Evolutionary conservation across 2,113 vertebrate species (phyloP).

Genomic region (Manacus vitellinus): DNA sequence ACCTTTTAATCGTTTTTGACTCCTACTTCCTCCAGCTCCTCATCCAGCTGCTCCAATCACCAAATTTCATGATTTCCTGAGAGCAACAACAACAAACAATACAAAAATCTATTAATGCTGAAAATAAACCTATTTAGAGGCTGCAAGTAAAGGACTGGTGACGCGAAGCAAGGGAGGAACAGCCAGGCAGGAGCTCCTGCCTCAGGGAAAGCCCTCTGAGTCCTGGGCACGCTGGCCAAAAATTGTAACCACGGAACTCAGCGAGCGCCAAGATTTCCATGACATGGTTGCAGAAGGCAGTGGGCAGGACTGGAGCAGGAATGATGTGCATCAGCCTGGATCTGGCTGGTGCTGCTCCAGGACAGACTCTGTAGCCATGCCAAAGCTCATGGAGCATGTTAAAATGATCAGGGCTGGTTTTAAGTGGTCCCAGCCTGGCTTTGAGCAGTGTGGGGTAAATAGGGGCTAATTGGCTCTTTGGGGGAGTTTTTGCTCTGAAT

Average conservation of each 20-base stretch:
- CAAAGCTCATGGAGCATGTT: accelerated
- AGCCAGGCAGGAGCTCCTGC: neutral
- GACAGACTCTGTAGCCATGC: neutral
- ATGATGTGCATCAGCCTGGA: neutral
- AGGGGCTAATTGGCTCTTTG: neutral
- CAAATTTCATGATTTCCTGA: neutral
- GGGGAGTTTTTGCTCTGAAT: neutral
- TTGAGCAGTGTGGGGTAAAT: neutral
- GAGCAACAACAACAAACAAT: neutral
- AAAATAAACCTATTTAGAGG: neutral
- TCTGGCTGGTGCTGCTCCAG: neutral
- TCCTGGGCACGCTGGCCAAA: neutral
- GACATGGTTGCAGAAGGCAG: accelerated
- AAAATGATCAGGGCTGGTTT: neutral
- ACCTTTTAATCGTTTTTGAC: neutral
- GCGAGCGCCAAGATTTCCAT: neutral
- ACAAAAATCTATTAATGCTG: neutral
- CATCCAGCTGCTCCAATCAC: neutral
- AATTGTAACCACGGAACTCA: neutral
- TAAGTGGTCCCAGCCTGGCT: neutral
- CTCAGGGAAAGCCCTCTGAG: neutral
- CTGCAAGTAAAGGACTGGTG: neutral
- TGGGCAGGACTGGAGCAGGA: neutral
- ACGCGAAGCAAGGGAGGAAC: neutral
- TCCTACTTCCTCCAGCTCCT: neutral